phyloP scores from a whole-genome alignment of 1,140 invertebrate species.

The Sipha flava region DNA sequence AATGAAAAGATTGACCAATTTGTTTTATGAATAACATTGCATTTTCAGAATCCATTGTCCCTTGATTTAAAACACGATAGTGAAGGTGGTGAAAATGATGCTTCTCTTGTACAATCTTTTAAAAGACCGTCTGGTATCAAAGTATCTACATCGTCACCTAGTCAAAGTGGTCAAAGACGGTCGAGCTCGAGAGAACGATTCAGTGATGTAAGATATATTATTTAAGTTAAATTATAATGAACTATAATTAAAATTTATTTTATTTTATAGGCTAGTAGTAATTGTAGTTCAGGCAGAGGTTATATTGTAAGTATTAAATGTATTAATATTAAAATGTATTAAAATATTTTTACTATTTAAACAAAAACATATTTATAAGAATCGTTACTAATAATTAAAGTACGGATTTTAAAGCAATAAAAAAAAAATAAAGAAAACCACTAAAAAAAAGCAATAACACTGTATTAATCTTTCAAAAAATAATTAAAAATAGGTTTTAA shows the following conservation, averaged over 20 bases:
- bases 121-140: conserved; percentile 13
- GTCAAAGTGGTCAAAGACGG: conserved; percentile 21
- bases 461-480: too few relatives aligned
- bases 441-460: too few relatives aligned
- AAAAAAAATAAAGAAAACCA: too few relatives aligned
- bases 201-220: conserved; percentile 9
- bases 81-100: conserved; percentile 16
- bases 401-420: too few relatives aligned
- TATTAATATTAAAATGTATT: conserved; percentile 30
- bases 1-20: too few relatives aligned
- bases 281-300: conserved; percentile 78
- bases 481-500: too few relatives aligned
- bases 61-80: conserved; percentile 24
- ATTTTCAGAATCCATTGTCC: conserved; percentile 1
- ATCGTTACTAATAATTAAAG: too few relatives aligned
- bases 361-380: too few relatives aligned
- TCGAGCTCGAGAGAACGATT: conserved; percentile 19
- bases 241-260: conserved; percentile 29
- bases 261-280: conserved; percentile 65
- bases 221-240: not conserved
- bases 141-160: conserved; percentile 9
- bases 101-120: conserved; percentile 9
- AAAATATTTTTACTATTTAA: not conserved
- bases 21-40: not conserved
- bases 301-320: conserved; percentile 68